These are phyloP conservation scores for Metopolophium dirhodum DNA, from an alignment of 1,140 invertebrate genomes.

Conservation along the genomic window DNA sequence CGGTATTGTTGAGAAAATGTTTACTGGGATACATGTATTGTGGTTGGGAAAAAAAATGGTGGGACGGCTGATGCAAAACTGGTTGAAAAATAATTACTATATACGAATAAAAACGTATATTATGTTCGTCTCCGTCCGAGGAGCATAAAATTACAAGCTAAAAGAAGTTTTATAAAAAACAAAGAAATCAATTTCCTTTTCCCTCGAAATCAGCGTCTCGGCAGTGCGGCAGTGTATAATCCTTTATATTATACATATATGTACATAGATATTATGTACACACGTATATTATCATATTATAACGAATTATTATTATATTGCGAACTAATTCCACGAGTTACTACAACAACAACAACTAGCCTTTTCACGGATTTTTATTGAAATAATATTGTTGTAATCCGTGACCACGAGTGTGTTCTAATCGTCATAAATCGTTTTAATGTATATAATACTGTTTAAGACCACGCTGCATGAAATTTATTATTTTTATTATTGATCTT, in stretches of 20 bases:
- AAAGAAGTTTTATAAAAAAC: not conserved
- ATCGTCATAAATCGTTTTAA: not conserved
- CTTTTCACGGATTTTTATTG: not conserved
- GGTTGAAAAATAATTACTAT: conserved; percentile 11
- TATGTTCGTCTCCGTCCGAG: not conserved
- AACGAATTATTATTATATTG: not conserved
- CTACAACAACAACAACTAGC: not conserved
- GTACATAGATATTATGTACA: too few species aligned
- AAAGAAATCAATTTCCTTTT: conserved; percentile 24
- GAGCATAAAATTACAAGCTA: conserved; percentile 28
- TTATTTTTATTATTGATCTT: too few species aligned
- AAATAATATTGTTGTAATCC: not conserved
- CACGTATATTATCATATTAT: not conserved
- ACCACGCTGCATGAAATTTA: too few species aligned
- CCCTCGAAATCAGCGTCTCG: too few species aligned
- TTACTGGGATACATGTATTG: not conserved
- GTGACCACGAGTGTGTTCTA: not conserved
- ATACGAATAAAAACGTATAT: conserved; percentile 18
- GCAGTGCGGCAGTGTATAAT: not conserved
- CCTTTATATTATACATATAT: not conserved
- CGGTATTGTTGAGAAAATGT: not conserved
- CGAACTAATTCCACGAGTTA: not conserved
- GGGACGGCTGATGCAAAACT: conserved; percentile 40
- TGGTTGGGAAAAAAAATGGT: not conserved
- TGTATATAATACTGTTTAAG: too few species aligned